Conservation (phyloP, 1,140 invertebrate genomes). For the Lucilia cuprina region DNA sequence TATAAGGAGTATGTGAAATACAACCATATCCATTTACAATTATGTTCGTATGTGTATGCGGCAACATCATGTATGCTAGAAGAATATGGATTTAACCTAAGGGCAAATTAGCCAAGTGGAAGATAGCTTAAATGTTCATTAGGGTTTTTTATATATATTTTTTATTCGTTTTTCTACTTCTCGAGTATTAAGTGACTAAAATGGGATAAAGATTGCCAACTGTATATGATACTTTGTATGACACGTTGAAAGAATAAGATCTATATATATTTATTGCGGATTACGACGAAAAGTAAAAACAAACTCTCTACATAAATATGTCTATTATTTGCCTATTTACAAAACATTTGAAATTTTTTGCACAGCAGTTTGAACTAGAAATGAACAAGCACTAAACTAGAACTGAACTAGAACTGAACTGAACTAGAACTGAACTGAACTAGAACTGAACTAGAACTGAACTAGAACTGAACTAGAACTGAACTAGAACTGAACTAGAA, state of each 20-base stretch:
- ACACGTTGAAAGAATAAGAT: background rate
- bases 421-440: too few species aligned
- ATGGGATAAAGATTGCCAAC: conserved; percentile 10
- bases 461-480: too few species aligned
- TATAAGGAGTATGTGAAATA: background rate
- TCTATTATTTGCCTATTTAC: too few species aligned
- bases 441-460: too few species aligned
- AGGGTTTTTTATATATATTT: conserved; percentile 29
- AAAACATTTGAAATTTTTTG: too few species aligned
- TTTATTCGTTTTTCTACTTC: background rate
- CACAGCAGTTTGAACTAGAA: too few species aligned
- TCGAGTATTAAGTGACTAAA: background rate
- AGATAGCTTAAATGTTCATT: conserved; percentile 40
- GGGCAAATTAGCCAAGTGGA: conserved; percentile 39
- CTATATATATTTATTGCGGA: background rate
- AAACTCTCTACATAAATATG: too few species aligned
- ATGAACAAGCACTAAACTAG: too few species aligned
- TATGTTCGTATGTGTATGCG: background rate
- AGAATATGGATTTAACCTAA: conserved; percentile 14
- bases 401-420: too few species aligned
- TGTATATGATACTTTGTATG: background rate
- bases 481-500: too few species aligned
- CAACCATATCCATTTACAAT: background rate
- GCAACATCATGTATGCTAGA: background rate
- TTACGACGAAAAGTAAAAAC: too few species aligned